Base-by-base conservation (phyloP, 1,140 invertebrate species). In the Chrysoperla carnea region DNA sequence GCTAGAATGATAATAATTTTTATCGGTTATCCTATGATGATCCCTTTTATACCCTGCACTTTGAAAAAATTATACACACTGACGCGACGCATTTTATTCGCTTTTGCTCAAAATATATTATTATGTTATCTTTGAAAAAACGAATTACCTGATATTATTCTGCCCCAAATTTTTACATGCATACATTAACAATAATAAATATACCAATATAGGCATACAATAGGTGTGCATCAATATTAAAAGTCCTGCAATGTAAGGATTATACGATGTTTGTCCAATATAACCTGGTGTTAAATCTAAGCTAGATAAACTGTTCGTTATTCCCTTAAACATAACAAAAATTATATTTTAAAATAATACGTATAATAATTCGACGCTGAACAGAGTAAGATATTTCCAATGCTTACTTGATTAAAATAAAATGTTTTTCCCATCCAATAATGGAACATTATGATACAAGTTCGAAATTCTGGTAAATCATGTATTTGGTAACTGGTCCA, bases 291-390 rank as follows among this genome's bases (percentile, higher is more conserved):
- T 12, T 11, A 33, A 11, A 33, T 96, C 89, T 46, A 97, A 74
- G 9, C 81, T 90, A 2, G 89, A 78, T 44, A 98, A 65, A 60
- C 81, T 91, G 63, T 97, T 96, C 0, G 86, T 87, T 74, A 93
- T 72, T 55, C 90, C 85, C 79, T 75, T 45, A 42, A 64, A 44
- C 45, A 51, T 46, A 47, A 42, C 43, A 42, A n/a, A 14, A 31
- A 36, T 40, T 42, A 8, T 17, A 15, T 29, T 23, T 33, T 39
- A 33, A 37, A 6, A 9, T 38, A 6, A 42, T 6, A 36, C 9
- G 11, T 7, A 41, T n/a, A 23, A 23, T 23, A 23, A 23, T 23
- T 23, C 2, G 17, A 3, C 17, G 17, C 17, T 23, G 5, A 23
- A 23, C 5, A 23, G 2, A 23, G 2, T 23, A 5, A 23, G n/a